phyloP scores from a whole-genome alignment of 1,140 invertebrate genomes.

The Lucilia sericata region DNA sequence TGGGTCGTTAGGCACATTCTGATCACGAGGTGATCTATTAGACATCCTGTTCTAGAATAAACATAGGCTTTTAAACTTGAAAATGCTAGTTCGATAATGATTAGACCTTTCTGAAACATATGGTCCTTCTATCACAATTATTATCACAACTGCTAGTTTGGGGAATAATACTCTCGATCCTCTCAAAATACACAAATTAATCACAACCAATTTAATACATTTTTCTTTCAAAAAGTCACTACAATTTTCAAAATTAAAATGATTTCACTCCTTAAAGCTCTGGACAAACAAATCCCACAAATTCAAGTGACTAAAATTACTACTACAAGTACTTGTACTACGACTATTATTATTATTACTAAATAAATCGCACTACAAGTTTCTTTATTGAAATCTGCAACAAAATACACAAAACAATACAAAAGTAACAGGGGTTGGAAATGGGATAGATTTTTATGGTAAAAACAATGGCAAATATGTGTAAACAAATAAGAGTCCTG shows the following conservation, averaged over 20 bases:
- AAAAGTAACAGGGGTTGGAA: not conserved
- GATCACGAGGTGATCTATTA: no score
- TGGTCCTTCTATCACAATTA: no score
- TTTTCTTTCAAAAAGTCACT: not conserved
- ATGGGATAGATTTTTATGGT: not conserved
- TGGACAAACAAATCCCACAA: not conserved
- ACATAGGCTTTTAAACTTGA: no score
- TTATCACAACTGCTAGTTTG: no score
- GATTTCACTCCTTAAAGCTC: not conserved
- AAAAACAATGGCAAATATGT: not conserved
- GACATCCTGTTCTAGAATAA: no score
- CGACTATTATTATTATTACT: not conserved
- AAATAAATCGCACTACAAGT: not conserved
- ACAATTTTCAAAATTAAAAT: not conserved
- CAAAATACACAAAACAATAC: not conserved
- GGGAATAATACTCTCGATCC: no score
- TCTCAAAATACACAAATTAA: no score
- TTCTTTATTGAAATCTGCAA: not conserved
- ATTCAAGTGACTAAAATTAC: not conserved
- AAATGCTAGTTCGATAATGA: no score
- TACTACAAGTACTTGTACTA: not conserved
- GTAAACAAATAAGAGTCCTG: conserved; percentile 1
- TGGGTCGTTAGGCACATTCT: no score
- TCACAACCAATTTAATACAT: no score
- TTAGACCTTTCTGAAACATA: no score